A percentile compares a stretch with the other conserved stretches of the same genome.
phyloP scores from a whole-genome alignment of 2,113 vertebrate species.

The Fregetta grallaria region DNA sequence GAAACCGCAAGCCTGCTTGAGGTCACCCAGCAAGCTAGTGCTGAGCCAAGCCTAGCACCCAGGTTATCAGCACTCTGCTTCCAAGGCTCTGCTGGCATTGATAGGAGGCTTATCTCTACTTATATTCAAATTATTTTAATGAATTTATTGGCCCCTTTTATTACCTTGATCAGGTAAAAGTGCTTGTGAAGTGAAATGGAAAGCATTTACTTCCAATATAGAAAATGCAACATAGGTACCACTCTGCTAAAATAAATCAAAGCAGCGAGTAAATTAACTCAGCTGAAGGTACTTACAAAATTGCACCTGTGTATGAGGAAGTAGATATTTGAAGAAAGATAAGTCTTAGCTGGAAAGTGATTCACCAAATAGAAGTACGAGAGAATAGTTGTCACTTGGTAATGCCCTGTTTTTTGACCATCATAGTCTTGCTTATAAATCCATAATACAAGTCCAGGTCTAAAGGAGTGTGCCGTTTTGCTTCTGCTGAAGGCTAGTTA shows the following conservation, averaged over 20 bases:
- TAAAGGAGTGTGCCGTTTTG: rapidly evolving
- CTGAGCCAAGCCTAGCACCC: neutral
- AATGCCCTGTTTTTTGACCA: neutral
- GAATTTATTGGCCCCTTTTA: neutral
- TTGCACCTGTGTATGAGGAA: neutral
- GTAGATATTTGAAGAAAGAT: neutral
- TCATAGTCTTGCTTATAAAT: neutral
- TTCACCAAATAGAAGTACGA: neutral
- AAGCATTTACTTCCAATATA: neutral
- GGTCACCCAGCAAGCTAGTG: neutral
- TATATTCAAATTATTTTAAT: neutral
- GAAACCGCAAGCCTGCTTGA: neutral
- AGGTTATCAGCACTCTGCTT: neutral
- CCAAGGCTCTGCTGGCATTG: neutral
- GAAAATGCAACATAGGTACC: neutral
- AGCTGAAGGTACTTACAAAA: neutral
- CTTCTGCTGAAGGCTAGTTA: neutral
- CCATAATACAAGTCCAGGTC: neutral
- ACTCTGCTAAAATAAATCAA: neutral
- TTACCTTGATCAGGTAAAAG: neutral
- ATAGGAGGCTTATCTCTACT: neutral
- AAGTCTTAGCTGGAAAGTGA: neutral
- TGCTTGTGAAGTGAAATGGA: neutral
- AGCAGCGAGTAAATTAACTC: neutral
- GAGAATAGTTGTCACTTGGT: neutral